These are phyloP conservation scores for Phrynocephalus versicolor DNA, from an alignment of 2,113 vertebrate species.

Conservation along the genomic window DNA sequence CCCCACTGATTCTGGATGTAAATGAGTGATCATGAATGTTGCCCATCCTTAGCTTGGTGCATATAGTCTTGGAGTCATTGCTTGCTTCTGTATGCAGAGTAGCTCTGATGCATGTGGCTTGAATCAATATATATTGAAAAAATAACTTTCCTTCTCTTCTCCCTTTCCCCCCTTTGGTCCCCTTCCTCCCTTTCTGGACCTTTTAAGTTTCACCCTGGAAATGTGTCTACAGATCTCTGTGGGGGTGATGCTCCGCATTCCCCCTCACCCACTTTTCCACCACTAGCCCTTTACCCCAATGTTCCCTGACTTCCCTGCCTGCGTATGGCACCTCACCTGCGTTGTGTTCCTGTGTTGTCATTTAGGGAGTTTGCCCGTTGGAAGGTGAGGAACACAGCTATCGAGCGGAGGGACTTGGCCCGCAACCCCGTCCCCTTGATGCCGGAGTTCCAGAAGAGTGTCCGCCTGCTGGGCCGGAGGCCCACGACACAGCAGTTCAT, in stretches of 20 bases:
- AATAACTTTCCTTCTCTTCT: conserved; percentile 14
- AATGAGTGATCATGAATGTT: too few relatives aligned
- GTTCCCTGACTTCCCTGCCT: not conserved
- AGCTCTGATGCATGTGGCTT: not conserved
- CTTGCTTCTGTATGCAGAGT: not conserved
- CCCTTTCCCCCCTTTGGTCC: conserved; percentile 19
- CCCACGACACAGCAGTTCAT: conserved; percentile 98
- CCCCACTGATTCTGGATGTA: too few relatives aligned
- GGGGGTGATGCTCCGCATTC: not conserved
- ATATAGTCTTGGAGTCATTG: not conserved
- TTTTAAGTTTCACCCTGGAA: conserved; percentile 2
- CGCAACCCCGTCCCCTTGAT: conserved; percentile 94
- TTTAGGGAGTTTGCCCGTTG: conserved; percentile 99
- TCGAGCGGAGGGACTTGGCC: conserved; percentile 93
- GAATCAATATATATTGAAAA: not conserved
- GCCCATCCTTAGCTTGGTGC: not conserved
- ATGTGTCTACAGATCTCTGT: not conserved
- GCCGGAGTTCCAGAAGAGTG: conserved; percentile 97
- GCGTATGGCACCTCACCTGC: conserved; percentile 11
- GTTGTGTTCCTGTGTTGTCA: conserved; percentile 47
- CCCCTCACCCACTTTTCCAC: not conserved
- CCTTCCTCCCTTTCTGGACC: not conserved
- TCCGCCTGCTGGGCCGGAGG: conserved; percentile 94
- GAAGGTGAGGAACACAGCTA: conserved; percentile 99
- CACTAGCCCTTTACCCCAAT: fast-evolving